These are phyloP conservation scores for Heliconius cydno DNA, from an alignment of 2,888 invertebrate species.

Conservation along the genomic window DNA sequence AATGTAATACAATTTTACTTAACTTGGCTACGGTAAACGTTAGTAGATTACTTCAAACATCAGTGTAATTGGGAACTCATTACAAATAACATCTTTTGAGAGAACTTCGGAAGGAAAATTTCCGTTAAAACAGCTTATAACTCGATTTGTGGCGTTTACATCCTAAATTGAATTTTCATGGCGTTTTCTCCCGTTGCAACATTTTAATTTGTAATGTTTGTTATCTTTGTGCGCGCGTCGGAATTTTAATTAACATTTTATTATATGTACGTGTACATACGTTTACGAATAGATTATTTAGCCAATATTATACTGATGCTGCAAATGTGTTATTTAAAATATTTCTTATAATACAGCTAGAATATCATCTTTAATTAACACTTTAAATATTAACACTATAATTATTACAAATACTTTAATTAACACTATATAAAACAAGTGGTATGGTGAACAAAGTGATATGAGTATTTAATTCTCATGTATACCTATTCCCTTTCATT, in stretches of 20 bases:
- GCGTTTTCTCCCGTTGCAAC: conserved; percentile 20
- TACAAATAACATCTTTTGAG: conserved; percentile 36
- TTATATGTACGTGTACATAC: background rate
- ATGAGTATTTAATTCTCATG: conserved; percentile 9
- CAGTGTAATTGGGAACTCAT: conserved; percentile 35
- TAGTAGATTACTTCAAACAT: conserved; percentile 31
- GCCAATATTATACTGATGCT: background rate
- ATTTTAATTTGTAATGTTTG: conserved; percentile 28
- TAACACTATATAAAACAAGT: background rate
- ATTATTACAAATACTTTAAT: background rate
- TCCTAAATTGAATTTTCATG: conserved; percentile 28
- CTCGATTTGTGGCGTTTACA: conserved; percentile 34
- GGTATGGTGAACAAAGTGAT: background rate
- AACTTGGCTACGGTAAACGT: conserved; percentile 13
- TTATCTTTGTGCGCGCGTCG: conserved; percentile 23
- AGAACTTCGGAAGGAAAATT: conserved; percentile 35
- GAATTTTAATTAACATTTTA: conserved; percentile 10
- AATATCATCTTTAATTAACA: too few species aligned
- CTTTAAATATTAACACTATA: too few species aligned
- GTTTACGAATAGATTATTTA: background rate
- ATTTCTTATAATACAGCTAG: background rate
- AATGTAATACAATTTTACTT: conserved; percentile 19
- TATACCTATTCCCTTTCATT: conserved; percentile 1
- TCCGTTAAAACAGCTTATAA: conserved; percentile 34
- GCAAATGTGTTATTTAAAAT: background rate